Percentiles rank a stretch among this genome's conserved stretches.
Evolutionary conservation across 2,113 vertebrate genomes (phyloP).

Genomic region (Gavialis gangeticus): DNA sequence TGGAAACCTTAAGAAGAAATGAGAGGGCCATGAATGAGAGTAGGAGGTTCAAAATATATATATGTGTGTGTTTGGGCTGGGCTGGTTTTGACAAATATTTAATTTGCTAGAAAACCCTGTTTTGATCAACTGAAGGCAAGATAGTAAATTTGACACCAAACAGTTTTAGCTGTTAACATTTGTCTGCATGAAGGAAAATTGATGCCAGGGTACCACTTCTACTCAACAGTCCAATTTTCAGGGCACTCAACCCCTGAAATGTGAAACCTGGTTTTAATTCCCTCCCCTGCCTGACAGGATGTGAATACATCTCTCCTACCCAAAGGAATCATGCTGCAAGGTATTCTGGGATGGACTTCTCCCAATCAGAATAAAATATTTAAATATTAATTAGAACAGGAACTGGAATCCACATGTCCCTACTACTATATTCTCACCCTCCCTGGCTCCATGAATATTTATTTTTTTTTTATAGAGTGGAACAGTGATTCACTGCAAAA

Average conservation of each 20-base stretch:
- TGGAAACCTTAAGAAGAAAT: background rate
- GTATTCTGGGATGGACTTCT: background rate
- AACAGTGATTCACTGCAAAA: background rate
- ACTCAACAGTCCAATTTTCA: too few relatives aligned
- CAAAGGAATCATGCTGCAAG: background rate
- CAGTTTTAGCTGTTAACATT: too few relatives aligned
- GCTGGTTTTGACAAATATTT: too few relatives aligned
- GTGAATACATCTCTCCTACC: rapidly evolving
- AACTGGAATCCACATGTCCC: too few relatives aligned
- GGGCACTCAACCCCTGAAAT: too few relatives aligned
- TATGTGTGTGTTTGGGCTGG: background rate
- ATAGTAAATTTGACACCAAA: too few relatives aligned
- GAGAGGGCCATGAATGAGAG: background rate
- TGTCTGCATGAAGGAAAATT: too few relatives aligned
- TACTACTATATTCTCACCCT: background rate
- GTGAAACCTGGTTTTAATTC: background rate
- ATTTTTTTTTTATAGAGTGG: background rate
- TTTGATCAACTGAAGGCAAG: too few relatives aligned
- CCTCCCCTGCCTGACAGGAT: background rate
- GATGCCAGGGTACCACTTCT: too few relatives aligned
- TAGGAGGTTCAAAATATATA: background rate
- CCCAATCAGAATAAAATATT: background rate
- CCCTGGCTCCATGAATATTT: background rate
- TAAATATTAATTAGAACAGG: background rate
- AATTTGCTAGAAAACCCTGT: too few relatives aligned